Percentiles rank a stretch among this genome's conserved stretches.
Conservation (phyloP, 1,140 invertebrate genomes). For the Bathynomus jamesi region DNA sequence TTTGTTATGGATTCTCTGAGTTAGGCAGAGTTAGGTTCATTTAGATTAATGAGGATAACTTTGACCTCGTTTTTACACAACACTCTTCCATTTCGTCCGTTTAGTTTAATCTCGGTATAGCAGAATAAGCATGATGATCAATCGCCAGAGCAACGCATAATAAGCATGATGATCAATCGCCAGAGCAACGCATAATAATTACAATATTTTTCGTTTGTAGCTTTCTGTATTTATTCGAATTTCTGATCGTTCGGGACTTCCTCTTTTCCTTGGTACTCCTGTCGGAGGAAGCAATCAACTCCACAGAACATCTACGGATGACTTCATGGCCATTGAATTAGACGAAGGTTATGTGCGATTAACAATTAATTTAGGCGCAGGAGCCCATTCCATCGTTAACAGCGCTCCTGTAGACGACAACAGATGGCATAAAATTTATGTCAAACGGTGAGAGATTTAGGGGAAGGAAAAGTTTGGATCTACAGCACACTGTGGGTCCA, state of each 20-base stretch:
- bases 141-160: too few relatives aligned
- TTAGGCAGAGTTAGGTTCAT: too few relatives aligned
- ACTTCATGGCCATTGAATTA: conserved; percentile 88
- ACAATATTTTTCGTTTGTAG: conserved; percentile 46
- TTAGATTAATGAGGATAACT: too few relatives aligned
- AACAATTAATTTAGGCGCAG: conserved; percentile 79
- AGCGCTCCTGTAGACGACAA: conserved; percentile 53
- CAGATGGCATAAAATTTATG: conserved; percentile 78
- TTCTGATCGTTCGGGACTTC: conserved; percentile 64
- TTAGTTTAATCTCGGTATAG: too few relatives aligned
- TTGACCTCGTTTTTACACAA: too few relatives aligned
- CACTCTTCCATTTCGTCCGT: too few relatives aligned
- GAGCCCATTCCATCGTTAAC: conserved; percentile 62
- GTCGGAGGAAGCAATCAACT: conserved; percentile 55
- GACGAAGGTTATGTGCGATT: conserved; percentile 78
- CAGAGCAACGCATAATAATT: too few relatives aligned
- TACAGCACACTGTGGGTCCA: too few relatives aligned
- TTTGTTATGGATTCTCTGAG: too few relatives aligned
- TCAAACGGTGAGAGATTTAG: conserved; percentile 69
- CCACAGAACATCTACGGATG: conserved; percentile 59
- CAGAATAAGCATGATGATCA: too few relatives aligned
- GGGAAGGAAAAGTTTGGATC: too few relatives aligned
- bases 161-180: too few relatives aligned
- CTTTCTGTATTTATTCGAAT: conserved; percentile 55
- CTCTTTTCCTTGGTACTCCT: conserved; percentile 85